Percentiles rank a stretch among this genome's conserved stretches.
phyloP scores from a whole-genome alignment of 1,140 invertebrate species.

The Tetramorium alpestre region DNA sequence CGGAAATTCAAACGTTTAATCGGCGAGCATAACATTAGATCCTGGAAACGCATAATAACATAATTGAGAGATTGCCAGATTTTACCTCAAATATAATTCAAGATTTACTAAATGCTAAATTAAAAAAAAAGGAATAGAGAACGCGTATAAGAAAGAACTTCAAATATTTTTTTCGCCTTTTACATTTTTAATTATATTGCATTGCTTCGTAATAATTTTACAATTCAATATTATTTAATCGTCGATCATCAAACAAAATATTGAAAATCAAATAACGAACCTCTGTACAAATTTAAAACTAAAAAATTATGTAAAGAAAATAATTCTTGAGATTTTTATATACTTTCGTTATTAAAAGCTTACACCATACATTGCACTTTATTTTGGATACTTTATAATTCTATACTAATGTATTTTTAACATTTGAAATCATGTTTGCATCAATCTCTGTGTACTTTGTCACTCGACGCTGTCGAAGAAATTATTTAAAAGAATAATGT shows the following conservation, averaged over 20 bases:
- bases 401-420: neutral
- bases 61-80: neutral
- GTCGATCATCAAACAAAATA: neutral
- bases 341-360: neutral
- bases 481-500: neutral
- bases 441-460: neutral
- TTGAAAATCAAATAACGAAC: neutral
- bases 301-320: neutral
- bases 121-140: neutral
- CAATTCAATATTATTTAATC: neutral
- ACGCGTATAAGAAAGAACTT: neutral
- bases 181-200: neutral
- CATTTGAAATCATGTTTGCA: neutral
- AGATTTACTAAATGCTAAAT: neutral
- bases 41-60: conserved; percentile 16
- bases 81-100: neutral
- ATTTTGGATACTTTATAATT: neutral
- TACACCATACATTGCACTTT: neutral
- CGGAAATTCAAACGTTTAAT: conserved; percentile 26
- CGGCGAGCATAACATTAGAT: conserved; percentile 38
- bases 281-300: neutral
- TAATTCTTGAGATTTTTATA: neutral
- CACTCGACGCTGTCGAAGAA: neutral
- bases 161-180: neutral
- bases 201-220: neutral